Evolutionary conservation across 2,888 invertebrate species (phyloP), one percentile per base, ranked within the genome.

Genomic region (Epinotia brunnichana): DNA sequence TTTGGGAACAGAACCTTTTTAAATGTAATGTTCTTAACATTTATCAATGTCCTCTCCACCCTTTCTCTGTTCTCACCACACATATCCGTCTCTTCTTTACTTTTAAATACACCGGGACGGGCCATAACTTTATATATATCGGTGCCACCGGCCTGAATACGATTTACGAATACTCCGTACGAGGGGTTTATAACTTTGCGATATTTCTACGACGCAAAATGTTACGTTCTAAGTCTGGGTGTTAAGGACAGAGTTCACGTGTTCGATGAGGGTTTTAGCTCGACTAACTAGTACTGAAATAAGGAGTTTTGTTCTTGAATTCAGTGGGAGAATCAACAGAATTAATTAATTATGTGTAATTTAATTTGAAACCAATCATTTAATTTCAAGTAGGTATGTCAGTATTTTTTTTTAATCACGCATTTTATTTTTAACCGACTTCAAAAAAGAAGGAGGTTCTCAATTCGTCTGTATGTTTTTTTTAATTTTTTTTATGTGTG

Each of bases 71-170:
- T 79, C 80, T 77, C 81, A 79, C 79, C 81, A 81, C 82, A 83
- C 83, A 86, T 83, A 88, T 87, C 82, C 84, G 84, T 89, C 85
- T 85, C 84, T 84, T 83, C 82, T 79, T 82, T 81, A 87, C 86
- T 88, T 89, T 90, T 89, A 90, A 90, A 90, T 88, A 89, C 87
- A 85, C 83, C 82, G 83, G 85, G 87, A 83, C 84, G 80, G 85
- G 87, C 86, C 85, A 83, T 84, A 88, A 87, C 86, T 81, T 83
- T 80, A 76, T 74, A 74, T 69, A 61, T 61, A 56, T 67, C 39
- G 63, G 24, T 51, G 51, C 24, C 54, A 62, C 56, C 61, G 62
- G 44, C 51, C 63, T 59, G 64, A 57, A 64, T 64, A 70, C 64
- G 70, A 66, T 66, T 66, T 60, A 53, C 41, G 57, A 64, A 64